phyloP scores from a whole-genome alignment of 2,888 invertebrate genomes.

The Conistra vaccinii region DNA sequence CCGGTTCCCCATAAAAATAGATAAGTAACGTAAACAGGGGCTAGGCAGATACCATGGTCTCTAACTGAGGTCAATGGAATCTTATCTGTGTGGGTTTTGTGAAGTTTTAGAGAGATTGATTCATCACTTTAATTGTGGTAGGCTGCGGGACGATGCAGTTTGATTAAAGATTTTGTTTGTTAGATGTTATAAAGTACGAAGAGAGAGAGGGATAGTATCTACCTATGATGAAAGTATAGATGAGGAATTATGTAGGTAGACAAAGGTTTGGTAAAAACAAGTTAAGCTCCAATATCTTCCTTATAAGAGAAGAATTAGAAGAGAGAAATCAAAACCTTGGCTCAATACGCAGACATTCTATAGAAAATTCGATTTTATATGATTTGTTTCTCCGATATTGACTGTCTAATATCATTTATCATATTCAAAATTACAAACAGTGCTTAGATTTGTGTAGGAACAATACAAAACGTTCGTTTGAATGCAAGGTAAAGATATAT shows the following conservation, averaged over 20 bases:
- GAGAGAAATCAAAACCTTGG: not conserved
- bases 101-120: slow-evolving; percentile 38
- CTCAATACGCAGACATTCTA: too few species aligned
- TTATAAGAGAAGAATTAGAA: not conserved
- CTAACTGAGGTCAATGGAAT: slow-evolving; percentile 47
- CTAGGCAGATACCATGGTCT: slow-evolving; percentile 33
- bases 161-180: not conserved
- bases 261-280: not conserved
- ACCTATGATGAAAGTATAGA: not conserved
- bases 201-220: not conserved
- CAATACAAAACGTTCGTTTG: not conserved
- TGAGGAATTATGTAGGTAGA: not conserved
- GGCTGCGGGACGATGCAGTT: not conserved
- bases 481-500: not conserved
- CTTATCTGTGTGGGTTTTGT: slow-evolving; percentile 41
- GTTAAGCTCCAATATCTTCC: not conserved
- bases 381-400: not conserved
- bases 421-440: not conserved
- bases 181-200: not conserved
- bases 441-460: not conserved
- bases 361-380: not conserved
- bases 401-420: not conserved
- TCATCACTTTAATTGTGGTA: slow-evolving; percentile 14
- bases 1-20: slow-evolving; percentile 68
- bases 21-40: slow-evolving; percentile 68